Percentiles rank a stretch among this genome's conserved stretches.
phyloP scores from a whole-genome alignment of 2,888 invertebrate species.

The Euclidia mi region DNA sequence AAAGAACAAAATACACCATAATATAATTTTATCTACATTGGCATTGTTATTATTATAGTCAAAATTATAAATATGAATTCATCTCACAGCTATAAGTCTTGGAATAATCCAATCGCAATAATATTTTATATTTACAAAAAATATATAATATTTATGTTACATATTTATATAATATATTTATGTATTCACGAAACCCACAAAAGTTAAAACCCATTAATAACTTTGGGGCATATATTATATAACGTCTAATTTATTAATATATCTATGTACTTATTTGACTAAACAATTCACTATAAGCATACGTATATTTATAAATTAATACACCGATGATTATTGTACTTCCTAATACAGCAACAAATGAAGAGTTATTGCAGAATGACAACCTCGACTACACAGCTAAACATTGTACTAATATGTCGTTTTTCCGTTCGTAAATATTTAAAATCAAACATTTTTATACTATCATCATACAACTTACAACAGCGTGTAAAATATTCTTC shows the following conservation, averaged over 20 bases:
- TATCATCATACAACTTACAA: background rate
- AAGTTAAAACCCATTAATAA: constrained; percentile 10
- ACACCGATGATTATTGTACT: constrained; percentile 46
- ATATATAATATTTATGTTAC: too few species aligned
- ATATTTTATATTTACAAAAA: constrained; percentile 26
- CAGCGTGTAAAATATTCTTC: constrained; percentile 8
- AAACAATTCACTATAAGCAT: constrained; percentile 23
- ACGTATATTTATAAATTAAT: constrained; percentile 26
- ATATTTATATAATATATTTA: constrained; percentile 8
- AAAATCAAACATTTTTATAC: background rate
- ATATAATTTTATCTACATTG: constrained; percentile 30
- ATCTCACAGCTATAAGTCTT: constrained; percentile 24
- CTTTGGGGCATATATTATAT: constrained; percentile 20
- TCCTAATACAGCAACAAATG: constrained; percentile 24
- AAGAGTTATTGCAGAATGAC: constrained; percentile 35
- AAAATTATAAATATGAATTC: constrained; percentile 20
- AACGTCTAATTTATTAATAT: background rate
- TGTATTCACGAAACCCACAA: constrained; percentile 2
- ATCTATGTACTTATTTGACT: constrained; percentile 17
- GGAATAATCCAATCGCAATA: constrained; percentile 15
- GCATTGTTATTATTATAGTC: constrained; percentile 19
- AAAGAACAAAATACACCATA: background rate
- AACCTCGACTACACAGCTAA: constrained; percentile 26
- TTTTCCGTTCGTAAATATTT: constrained; percentile 1
- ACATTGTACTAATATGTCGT: constrained; percentile 38